Conservation (phyloP, 64 coral and sea anemone genomes). For the Pocillopora damicornis region DNA sequence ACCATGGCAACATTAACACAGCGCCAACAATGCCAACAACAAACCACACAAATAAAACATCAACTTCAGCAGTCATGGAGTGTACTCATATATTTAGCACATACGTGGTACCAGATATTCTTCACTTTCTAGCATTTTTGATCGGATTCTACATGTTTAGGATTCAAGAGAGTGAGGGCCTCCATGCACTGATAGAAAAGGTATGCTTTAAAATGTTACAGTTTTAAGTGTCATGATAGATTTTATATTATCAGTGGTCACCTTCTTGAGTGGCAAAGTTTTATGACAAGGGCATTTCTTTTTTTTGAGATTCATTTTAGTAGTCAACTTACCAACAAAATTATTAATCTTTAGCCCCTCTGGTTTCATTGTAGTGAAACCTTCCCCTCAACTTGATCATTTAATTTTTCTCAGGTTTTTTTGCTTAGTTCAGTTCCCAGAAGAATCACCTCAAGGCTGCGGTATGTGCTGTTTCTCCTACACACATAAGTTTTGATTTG, state of each 20-base stretch:
- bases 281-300: neutral
- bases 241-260: no score
- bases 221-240: neutral
- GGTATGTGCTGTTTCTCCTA: constrained; percentile 20
- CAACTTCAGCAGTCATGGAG: constrained; percentile 55
- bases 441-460: constrained; percentile 70
- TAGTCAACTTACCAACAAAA: no score
- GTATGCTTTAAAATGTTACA: constrained; percentile 10
- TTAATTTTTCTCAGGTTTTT: constrained; percentile 60
- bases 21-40: neutral
- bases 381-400: neutral
- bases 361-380: no score
- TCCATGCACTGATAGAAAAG: constrained; percentile 81
- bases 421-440: constrained; percentile 60
- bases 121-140: constrained; percentile 78
- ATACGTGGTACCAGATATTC: constrained; percentile 69
- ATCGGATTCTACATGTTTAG: constrained; percentile 77
- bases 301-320: neutral
- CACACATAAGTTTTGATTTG: no score
- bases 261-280: no score
- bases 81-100: constrained; percentile 82
- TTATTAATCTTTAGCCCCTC: no score
- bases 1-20: constrained; percentile 15
- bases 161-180: constrained; percentile 80
- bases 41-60: constrained; percentile 20